phyloP scores from a whole-genome alignment of 2,113 vertebrate species.

The Oryzias curvinotus region DNA sequence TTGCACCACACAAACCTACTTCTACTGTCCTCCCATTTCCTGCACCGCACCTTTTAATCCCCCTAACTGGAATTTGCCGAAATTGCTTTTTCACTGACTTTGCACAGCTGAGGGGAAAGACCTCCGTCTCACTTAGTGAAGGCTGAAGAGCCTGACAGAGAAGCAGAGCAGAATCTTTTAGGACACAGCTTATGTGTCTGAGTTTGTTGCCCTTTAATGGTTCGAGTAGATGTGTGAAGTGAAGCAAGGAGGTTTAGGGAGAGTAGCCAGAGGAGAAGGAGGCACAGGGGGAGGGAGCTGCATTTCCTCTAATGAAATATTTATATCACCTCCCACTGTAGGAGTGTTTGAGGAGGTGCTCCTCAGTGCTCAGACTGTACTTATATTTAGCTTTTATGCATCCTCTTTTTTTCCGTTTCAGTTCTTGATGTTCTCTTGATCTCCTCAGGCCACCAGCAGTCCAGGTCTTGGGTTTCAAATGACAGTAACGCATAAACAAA shows the following conservation, averaged over 20 bases:
- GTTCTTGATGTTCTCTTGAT: slow-evolving; percentile 12
- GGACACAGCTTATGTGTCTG: slow-evolving; percentile 43
- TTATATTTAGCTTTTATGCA: slow-evolving; percentile 7
- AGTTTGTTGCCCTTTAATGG: slow-evolving; percentile 47
- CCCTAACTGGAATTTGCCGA: neutral
- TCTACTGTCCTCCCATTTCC: no score
- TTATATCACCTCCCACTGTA: slow-evolving; percentile 32
- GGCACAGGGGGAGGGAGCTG: slow-evolving; percentile 26
- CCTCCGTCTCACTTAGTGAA: slow-evolving; percentile 20
- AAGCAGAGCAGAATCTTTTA: slow-evolving; percentile 20
- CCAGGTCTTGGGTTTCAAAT: slow-evolving; percentile 37
- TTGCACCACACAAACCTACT: no score
- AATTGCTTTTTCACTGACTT: neutral
- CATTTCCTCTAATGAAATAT: slow-evolving; percentile 64
- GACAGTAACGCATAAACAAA: slow-evolving; percentile 42
- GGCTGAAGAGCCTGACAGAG: slow-evolving; percentile 17
- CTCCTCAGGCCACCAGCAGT: slow-evolving; percentile 30
- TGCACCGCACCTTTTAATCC: neutral
- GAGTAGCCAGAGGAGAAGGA: slow-evolving; percentile 41
- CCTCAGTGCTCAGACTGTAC: neutral
- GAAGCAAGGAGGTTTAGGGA: slow-evolving; percentile 34
- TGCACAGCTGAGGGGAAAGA: neutral
- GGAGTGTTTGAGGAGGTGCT: slow-evolving; percentile 1
- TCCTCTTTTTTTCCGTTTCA: neutral
- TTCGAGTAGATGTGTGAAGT: slow-evolving; percentile 47